Evolutionary conservation across 2,797 vertebrate species (phyloP).

Genomic region (Erithacus rubecula): DNA sequence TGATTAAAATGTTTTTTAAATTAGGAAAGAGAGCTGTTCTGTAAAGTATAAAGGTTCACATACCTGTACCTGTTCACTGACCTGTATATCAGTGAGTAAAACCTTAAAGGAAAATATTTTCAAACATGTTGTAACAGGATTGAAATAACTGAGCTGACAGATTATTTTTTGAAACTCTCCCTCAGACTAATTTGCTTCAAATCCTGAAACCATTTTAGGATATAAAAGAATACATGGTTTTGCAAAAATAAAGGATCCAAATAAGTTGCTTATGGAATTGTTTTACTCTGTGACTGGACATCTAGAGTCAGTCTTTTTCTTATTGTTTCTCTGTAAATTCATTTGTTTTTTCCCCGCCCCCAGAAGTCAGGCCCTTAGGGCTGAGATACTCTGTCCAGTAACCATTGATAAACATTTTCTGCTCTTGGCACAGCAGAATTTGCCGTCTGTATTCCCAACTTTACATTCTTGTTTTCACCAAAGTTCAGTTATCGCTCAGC

Average conservation of each 20-base stretch:
- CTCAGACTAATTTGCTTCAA: not conserved
- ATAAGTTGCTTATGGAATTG: not conserved
- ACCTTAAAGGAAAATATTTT: not conserved
- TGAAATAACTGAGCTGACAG: not conserved
- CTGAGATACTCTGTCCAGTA: not conserved
- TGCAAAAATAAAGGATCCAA: not conserved
- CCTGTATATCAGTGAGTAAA: not conserved
- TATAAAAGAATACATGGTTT: not conserved
- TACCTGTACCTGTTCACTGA: not conserved
- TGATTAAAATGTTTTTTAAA: not conserved
- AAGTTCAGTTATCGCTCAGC: not conserved
- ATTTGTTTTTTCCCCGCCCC: not conserved
- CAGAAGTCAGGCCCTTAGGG: not conserved
- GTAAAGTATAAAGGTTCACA: not conserved
- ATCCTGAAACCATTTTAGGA: not conserved
- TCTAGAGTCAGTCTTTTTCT: not conserved
- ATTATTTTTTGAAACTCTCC: not conserved
- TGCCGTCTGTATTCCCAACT: not conserved
- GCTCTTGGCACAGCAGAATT: not conserved
- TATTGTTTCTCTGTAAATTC: not conserved
- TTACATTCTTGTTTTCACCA: not conserved
- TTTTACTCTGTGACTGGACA: not conserved
- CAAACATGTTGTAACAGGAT: not conserved
- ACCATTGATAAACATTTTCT: constrained; percentile 1
- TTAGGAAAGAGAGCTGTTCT: not conserved